Evolutionary conservation across 64 coral and sea anemone species (phyloP), one percentile per base, ranked within the genome.

Genomic region (Porites lutea): DNA sequence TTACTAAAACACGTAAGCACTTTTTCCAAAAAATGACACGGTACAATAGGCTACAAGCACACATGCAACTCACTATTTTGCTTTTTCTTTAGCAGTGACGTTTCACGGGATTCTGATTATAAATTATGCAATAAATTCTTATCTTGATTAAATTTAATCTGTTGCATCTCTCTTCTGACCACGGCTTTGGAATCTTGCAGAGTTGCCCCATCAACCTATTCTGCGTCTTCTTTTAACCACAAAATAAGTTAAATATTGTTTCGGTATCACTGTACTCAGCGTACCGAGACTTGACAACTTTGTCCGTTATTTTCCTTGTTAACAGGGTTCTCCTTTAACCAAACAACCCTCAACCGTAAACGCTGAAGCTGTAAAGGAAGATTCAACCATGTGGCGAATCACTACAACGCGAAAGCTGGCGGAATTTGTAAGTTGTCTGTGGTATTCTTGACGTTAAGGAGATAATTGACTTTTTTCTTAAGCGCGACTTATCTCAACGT

Each of bases 381-480:
- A 74, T 20, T 14, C 90, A 16, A 86, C 70, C 43, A 93, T 93
- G 91, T 93, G 91, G 91, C 18, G 91, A 61, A 93, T 93, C 2
- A 93, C 91, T 13, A 93, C 91, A 58, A 93, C 82, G 6, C 64
- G 91, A 79, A 93, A 93, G 63, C 91, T 93, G 15, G 91, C 91
- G n/a, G 91, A 93, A 69, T 93, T 93, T 79, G 91, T 93, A 93
- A 93, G 91, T 93, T 66, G 18, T 68, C 63, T 68, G 19, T 46
- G 46, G 5, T 51, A 15, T 21, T 70, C 66, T 70, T 19, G 15
- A 84, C 62, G 55, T 84, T 66, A 48, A 83, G 7, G 45, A n/a
- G 16, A 8, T 50, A 10, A 59, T 21, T 51, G 15, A 46, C 37
- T 46, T 52, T 47, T 67, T 84, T 64, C 21, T 45, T 8, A 16